Conservation (phyloP, 2,113 vertebrate genomes). For the Dunckerocampus dactyliophorus region DNA sequence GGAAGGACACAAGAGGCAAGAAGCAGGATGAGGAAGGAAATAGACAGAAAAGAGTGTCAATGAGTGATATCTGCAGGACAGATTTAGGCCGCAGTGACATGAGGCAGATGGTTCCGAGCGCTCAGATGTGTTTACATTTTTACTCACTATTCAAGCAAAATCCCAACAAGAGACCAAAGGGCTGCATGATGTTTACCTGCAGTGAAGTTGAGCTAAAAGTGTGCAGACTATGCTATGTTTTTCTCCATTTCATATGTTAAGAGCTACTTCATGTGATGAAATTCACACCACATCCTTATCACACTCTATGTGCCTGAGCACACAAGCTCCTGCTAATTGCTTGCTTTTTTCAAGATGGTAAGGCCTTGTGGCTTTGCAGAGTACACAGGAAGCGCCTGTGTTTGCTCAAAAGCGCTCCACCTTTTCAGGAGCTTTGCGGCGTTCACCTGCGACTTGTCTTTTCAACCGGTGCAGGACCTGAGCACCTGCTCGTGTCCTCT, state of each 20-base stretch:
- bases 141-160: slow-evolving; percentile 74
- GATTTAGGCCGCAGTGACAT: slow-evolving; percentile 68
- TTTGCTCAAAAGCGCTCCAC: slow-evolving; percentile 61
- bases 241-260: slow-evolving; percentile 6
- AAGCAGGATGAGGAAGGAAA: slow-evolving; percentile 35
- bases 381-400: slow-evolving; percentile 61
- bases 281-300: slow-evolving; percentile 6
- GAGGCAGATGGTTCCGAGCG: slow-evolving; percentile 72
- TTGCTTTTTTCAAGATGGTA: slow-evolving; percentile 67
- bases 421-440: slow-evolving; percentile 43
- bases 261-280: slow-evolving; percentile 11
- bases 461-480: slow-evolving; percentile 1
- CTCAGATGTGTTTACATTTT: slow-evolving; percentile 73
- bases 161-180: slow-evolving; percentile 49
- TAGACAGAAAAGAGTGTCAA: slow-evolving; percentile 16
- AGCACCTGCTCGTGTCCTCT: slow-evolving; percentile 38
- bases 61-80: slow-evolving; percentile 27
- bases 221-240: not conserved
- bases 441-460: slow-evolving; percentile 47
- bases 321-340: slow-evolving; percentile 62
- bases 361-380: slow-evolving; percentile 55
- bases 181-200: slow-evolving; percentile 30
- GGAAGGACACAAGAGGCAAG: slow-evolving; percentile 42
- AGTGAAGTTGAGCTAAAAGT: slow-evolving; percentile 19
- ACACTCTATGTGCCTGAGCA: slow-evolving; percentile 30